Base-by-base conservation (phyloP, 1,140 invertebrate species). In the Ruditapes philippinarum region DNA sequence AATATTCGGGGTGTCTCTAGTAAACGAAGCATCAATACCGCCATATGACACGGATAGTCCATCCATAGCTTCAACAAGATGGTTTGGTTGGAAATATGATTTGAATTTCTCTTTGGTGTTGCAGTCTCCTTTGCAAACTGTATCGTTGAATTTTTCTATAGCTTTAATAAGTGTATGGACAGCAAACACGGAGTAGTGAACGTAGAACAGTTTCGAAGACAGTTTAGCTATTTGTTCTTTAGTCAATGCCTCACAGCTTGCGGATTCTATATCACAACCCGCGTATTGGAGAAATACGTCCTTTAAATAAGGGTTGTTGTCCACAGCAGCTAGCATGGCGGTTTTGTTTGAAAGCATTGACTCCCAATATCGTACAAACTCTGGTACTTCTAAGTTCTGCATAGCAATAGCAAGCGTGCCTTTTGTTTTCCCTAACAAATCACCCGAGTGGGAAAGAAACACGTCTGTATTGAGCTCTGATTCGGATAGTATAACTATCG, bases 401-500 rank as follows among this genome's bases (percentile, higher is more conserved):
- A 79, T 49, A 0, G 54, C 28, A 22, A 76, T 33, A 38, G 60
- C 49, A 40, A 76, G 76, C 1, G 85, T 28, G 11, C 89, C 89
- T 83, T 78, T 78, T 40, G 84, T 62, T 19, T 51, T 45, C 2
- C 14, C 2, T 22, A 87, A 54, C 17, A 88, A 17, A 28, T 11
- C 79, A 0, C 49, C 85, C 7, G 36, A 31, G n/a, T n/a, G 1
- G 4, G 45, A 54, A 14, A 57, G 45, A 57, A 88, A 88, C 17
- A 81, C 68, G 17, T 45, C 22, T 22, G 33, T 31, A 3, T 81
- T 19, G 11, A 88, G 38, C 1, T 42, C 40, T 0, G 54, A 65
- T 78, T 90, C 89, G 7, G 84, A 83, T 19, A 90, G 60, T 19
- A 90, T 33, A 60, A 88, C 33, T 0, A 74, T 74, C 11, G 82